phyloP scores from a whole-genome alignment of 2,797 vertebrate species.

The Siniperca obscura region DNA sequence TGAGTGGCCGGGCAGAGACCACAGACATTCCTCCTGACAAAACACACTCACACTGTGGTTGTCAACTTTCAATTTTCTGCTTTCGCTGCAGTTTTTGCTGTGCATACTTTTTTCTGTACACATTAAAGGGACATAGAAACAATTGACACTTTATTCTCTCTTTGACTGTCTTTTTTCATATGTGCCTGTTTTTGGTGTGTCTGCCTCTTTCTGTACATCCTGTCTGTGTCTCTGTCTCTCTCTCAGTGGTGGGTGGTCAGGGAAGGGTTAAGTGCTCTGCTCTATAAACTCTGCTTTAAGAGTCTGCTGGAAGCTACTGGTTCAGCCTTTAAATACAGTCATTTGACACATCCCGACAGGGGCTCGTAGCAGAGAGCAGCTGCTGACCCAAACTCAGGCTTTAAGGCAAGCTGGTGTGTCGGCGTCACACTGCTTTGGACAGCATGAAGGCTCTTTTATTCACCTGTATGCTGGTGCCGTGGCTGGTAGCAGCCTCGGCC shows the following conservation, averaged over 20 bases:
- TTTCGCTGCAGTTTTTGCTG: slow-evolving; percentile 55
- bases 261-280: slow-evolving; percentile 89
- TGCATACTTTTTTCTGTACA: slow-evolving; percentile 40
- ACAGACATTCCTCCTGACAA: slow-evolving; percentile 70
- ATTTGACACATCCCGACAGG: slow-evolving; percentile 79
- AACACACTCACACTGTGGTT: slow-evolving; percentile 67
- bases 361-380: slow-evolving; percentile 69
- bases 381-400: slow-evolving; percentile 64
- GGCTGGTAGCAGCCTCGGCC: slow-evolving; percentile 83
- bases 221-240: slow-evolving; percentile 24
- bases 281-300: slow-evolving; percentile 84
- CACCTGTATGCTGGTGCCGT: slow-evolving; percentile 82
- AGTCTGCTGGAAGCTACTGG: slow-evolving; percentile 87
- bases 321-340: slow-evolving; percentile 93
- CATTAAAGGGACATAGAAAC: slow-evolving; percentile 51
- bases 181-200: slow-evolving; percentile 20
- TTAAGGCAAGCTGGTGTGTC: slow-evolving; percentile 50
- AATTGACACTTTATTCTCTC: slow-evolving; percentile 40
- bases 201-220: slow-evolving; percentile 24
- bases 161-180: slow-evolving; percentile 43
- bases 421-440: slow-evolving; percentile 81
- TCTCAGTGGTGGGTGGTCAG: slow-evolving; percentile 76
- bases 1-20: slow-evolving; percentile 48
- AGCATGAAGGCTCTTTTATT: slow-evolving; percentile 81
- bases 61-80: slow-evolving; percentile 65